phyloP scores from a whole-genome alignment of 2,888 invertebrate species.

The Agrilus cyanescens region DNA sequence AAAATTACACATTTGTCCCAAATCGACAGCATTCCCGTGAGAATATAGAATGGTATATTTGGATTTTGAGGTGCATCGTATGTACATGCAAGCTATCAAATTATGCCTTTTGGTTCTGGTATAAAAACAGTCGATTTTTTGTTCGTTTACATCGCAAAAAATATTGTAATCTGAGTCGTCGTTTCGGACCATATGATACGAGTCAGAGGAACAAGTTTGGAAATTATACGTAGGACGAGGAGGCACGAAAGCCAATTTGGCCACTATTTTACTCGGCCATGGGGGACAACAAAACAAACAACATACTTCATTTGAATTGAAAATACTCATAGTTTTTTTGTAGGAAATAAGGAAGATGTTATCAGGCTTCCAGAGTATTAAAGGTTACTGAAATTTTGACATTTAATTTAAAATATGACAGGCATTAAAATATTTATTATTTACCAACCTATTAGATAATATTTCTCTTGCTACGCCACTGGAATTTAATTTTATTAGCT shows the following conservation, averaged over 20 bases:
- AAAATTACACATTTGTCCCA: slow-evolving; percentile 92
- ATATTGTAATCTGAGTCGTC: slow-evolving; percentile 87
- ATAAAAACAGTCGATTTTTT: slow-evolving; percentile 77
- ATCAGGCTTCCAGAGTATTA: too few species aligned
- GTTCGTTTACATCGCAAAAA: slow-evolving; percentile 78
- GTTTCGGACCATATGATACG: slow-evolving; percentile 53
- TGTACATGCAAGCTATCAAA: slow-evolving; percentile 84
- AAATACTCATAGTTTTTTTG: slow-evolving; percentile 9
- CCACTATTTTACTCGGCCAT: slow-evolving; percentile 89
- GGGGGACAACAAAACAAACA: slow-evolving; percentile 98
- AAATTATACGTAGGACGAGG: slow-evolving; percentile 91
- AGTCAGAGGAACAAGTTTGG: slow-evolving; percentile 68
- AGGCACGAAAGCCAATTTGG: slow-evolving; percentile 92
- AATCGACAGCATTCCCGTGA: slow-evolving; percentile 89
- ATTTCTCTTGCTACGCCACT: too few species aligned
- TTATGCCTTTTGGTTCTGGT: slow-evolving; percentile 80
- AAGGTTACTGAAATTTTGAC: too few species aligned
- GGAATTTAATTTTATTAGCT: too few species aligned
- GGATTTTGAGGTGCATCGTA: slow-evolving; percentile 70
- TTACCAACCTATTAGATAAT: too few species aligned
- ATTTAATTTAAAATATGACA: too few species aligned
- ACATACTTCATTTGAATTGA: slow-evolving; percentile 81
- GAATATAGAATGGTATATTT: slow-evolving; percentile 83
- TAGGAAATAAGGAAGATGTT: too few species aligned
- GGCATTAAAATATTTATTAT: too few species aligned